Percentiles rank a stretch among this genome's conserved stretches.
Evolutionary conservation across 1,140 invertebrate genomes (phyloP).

Genomic region (Diabrotica virgifera): DNA sequence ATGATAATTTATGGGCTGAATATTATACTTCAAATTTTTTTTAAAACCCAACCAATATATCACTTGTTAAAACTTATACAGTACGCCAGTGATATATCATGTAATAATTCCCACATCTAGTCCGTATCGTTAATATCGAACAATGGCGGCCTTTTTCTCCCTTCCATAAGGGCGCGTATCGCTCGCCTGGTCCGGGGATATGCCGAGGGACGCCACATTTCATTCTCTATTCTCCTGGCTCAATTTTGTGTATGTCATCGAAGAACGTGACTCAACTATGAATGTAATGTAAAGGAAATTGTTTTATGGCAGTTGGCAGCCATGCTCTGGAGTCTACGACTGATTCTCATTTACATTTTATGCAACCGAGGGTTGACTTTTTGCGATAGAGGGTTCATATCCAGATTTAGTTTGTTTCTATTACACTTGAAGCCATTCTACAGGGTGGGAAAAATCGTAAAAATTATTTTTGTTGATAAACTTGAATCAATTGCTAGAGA

Average conservation of each 20-base stretch:
- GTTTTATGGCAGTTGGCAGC: slow-evolving; percentile 35
- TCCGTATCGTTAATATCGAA: slow-evolving; percentile 11
- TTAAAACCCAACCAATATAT: too few species aligned
- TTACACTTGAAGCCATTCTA: too few species aligned
- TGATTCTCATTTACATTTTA: slow-evolving; percentile 31
- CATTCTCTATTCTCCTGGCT: slow-evolving; percentile 33
- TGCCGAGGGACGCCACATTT: slow-evolving; percentile 26
- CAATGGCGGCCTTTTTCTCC: slow-evolving; percentile 8
- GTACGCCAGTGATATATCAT: slow-evolving; percentile 12
- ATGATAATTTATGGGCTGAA: too few species aligned
- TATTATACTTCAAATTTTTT: too few species aligned
- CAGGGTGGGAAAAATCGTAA: too few species aligned
- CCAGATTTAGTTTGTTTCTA: too few species aligned
- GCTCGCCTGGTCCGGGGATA: slow-evolving; percentile 21
- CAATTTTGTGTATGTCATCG: slow-evolving; percentile 40
- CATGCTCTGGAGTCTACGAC: slow-evolving; percentile 23
- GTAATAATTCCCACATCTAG: slow-evolving; percentile 15
- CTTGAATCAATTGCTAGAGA: too few species aligned
- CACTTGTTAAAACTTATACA: too few species aligned
- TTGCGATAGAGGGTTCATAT: not conserved
- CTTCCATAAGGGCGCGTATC: slow-evolving; percentile 5
- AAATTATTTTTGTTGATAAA: too few species aligned
- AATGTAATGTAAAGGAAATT: slow-evolving; percentile 32
- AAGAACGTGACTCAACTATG: slow-evolving; percentile 37
- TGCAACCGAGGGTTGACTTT: slow-evolving; percentile 2